phyloP scores from a whole-genome alignment of 2,113 vertebrate species.

The Ailurus styani region DNA sequence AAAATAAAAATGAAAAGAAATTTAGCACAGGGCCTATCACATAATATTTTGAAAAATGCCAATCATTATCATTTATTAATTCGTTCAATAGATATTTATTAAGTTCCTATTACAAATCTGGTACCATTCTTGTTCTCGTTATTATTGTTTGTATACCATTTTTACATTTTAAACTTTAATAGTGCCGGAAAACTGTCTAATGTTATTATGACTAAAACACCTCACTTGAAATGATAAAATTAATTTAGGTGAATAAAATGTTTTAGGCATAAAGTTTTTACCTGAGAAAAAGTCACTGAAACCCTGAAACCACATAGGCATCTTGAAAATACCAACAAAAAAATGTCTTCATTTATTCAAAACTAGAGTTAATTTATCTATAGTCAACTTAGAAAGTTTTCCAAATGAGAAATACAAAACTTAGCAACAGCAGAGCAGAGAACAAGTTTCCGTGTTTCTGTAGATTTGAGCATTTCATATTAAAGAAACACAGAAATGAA shows the following conservation, averaged over 20 bases:
- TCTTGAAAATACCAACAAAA: slow-evolving; percentile 44
- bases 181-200: neutral
- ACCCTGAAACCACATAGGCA: neutral
- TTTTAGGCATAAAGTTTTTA: neutral
- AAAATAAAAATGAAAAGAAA: neutral
- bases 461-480: neutral
- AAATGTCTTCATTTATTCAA: slow-evolving; percentile 52
- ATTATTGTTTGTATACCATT: neutral
- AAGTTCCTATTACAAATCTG: neutral
- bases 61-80: neutral
- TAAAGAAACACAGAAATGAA: neutral
- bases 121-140: neutral
- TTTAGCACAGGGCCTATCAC: neutral
- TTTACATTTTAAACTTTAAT: slow-evolving; percentile 5
- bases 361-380: slow-evolving; percentile 57
- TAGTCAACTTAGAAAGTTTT: slow-evolving; percentile 50
- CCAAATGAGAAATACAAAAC: slow-evolving; percentile 55
- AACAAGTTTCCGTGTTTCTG: neutral
- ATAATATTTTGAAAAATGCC: neutral
- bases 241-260: slow-evolving; percentile 5
- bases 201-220: neutral
- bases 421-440: slow-evolving; percentile 31
- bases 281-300: neutral
- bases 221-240: neutral
- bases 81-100: neutral